Evolutionary conservation across 1,140 invertebrate genomes (phyloP).

Genomic region (Hestina assimilis): DNA sequence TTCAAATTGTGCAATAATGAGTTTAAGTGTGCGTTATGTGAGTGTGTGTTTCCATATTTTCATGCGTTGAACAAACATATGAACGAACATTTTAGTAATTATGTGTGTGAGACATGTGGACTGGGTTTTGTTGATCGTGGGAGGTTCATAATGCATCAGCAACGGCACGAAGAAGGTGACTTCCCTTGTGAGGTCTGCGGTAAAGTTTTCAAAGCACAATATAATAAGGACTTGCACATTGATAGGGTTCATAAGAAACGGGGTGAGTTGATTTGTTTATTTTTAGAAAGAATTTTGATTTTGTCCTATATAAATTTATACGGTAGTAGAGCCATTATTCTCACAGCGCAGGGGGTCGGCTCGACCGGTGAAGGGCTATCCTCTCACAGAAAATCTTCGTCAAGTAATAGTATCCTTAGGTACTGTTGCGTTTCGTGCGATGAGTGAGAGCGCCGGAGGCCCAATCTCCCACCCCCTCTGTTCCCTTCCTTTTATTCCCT

Average conservation of each 20-base stretch:
- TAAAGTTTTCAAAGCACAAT: slow-evolving; percentile 54
- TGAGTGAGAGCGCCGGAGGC: too few relatives aligned
- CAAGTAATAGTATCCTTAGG: too few relatives aligned
- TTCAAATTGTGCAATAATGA: slow-evolving; percentile 51
- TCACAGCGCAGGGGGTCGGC: too few relatives aligned
- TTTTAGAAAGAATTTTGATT: not conserved
- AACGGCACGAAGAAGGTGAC: slow-evolving; percentile 62
- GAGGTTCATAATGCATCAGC: slow-evolving; percentile 70
- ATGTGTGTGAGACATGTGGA: slow-evolving; percentile 82
- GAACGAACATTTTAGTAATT: slow-evolving; percentile 70
- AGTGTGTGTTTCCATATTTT: slow-evolving; percentile 52
- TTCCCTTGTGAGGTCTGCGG: slow-evolving; percentile 75
- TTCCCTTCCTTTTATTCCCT: too few relatives aligned
- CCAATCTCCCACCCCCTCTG: too few relatives aligned
- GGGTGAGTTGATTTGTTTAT: slow-evolving; percentile 5
- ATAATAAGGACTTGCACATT: slow-evolving; percentile 62
- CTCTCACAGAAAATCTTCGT: too few relatives aligned
- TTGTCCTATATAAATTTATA: too few relatives aligned
- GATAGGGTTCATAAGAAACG: slow-evolving; percentile 60
- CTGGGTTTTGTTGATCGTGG: slow-evolving; percentile 77
- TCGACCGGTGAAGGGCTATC: too few relatives aligned
- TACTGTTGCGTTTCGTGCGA: too few relatives aligned
- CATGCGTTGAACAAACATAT: slow-evolving; percentile 69
- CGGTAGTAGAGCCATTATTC: too few relatives aligned
- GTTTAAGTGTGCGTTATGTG: slow-evolving; percentile 54